These are phyloP conservation scores for Drosophila bocki DNA, from an alignment of 1,140 invertebrate species.

Conservation along the genomic window DNA sequence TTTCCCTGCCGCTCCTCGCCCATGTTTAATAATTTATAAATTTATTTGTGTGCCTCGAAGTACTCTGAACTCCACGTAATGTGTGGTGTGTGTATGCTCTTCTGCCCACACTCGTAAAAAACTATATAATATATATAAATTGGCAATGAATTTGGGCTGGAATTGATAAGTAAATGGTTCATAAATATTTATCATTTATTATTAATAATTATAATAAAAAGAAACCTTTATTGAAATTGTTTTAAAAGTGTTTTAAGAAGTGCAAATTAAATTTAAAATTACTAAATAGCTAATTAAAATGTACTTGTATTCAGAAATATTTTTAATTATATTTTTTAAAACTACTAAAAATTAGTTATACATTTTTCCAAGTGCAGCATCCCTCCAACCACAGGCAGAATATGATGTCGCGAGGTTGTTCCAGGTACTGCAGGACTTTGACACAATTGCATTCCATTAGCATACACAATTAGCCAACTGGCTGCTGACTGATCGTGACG, in stretches of 20 bases:
- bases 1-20: slow-evolving; percentile 8
- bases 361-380: background rate
- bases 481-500: slow-evolving; percentile 65
- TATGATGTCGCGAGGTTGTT: slow-evolving; percentile 45
- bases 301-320: background rate
- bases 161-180: background rate
- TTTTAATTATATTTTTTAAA: background rate
- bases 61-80: slow-evolving; percentile 74
- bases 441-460: slow-evolving; percentile 82
- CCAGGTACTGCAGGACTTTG: slow-evolving; percentile 76
- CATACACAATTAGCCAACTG: slow-evolving; percentile 77
- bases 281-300: background rate
- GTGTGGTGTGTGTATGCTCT: slow-evolving; percentile 5
- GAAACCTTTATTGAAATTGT: background rate
- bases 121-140: background rate
- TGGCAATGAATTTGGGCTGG: background rate
- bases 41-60: slow-evolving; percentile 62
- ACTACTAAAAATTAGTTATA: background rate
- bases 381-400: slow-evolving; percentile 34
- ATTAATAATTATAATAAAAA: background rate
- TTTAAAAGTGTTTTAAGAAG: background rate
- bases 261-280: background rate
- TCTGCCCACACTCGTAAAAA: slow-evolving; percentile 11
- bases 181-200: background rate
- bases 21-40: slow-evolving; percentile 83